Evolutionary conservation across 1,140 invertebrate genomes (phyloP), one percentile per base, ranked within the genome.

Genomic region (Lethrus apterus): DNA sequence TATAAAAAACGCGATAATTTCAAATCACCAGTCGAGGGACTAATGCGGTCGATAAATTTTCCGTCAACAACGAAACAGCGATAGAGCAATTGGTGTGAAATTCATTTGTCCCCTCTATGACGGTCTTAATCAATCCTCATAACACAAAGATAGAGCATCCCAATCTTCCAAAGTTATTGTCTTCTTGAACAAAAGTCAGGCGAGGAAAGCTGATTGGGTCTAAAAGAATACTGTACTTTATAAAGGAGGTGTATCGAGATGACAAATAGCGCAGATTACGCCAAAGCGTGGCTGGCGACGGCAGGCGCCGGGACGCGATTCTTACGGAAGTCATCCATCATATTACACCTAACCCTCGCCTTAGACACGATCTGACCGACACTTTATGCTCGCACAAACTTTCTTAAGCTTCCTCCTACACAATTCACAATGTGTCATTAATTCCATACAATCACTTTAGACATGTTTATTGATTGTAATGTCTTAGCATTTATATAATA

Each of bases 211-310:
- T 58, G 57, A 62, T 62, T 59, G 60, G 55, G 48, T 54, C 52
- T 58, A 58, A 60, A 58, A 60, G 58, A 60, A 60, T 58, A 58
- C 56, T 54, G 50, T 54, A 52, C 58, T 59, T 61, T 62, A 59
- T 55, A 62, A 52, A 58, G 59, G 57, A 62, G 56, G 57, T 62
- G 59, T 59, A 61, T 57, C 50, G 43, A 50, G 55, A 62, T 62
- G 60, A 62, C 60, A 62, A 62, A 62, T 62, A 55, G 52, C 35
- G 32, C 35, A 60, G 57, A 62, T 62, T 62, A 62, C 50, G 54
- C 26, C 43, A 44, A 47, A 62, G 54, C 56, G 55, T 52, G 54
- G 38, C 45, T 51, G 51, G 47, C 54, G 59, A 59, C 60, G 54
- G 50, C 56, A 56, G 44, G 34, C 56, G 57, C 52, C 59, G 56